Evolutionary conservation across 2,888 invertebrate genomes (phyloP), one percentile per base, ranked within the genome.

Genomic region (Pristionchus exspectatus): DNA sequence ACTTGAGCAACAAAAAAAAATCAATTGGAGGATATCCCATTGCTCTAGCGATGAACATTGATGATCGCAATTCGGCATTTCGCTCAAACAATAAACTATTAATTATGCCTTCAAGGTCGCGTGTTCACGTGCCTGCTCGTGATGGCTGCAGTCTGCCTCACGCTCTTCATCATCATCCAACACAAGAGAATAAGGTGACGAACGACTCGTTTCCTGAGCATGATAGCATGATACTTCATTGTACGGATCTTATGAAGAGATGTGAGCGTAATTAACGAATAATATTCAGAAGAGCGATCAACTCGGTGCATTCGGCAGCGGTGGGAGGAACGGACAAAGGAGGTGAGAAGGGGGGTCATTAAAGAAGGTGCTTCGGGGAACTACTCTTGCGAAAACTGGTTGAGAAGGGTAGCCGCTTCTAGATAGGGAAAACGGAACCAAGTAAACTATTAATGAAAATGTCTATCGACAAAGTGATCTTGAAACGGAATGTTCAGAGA

Each of bases 51-150:
- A n/a, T n/a, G n/a, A n/a, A n/a, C n/a, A n/a, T n/a, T n/a, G n/a
- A n/a, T n/a, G n/a, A n/a, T n/a, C n/a, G n/a, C n/a, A n/a, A n/a
- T n/a, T n/a, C n/a, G n/a, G n/a, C n/a, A n/a, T n/a, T n/a, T n/a
- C n/a, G n/a, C n/a, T n/a, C n/a, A n/a, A n/a, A n/a, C n/a, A n/a
- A n/a, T n/a, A n/a, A n/a, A n/a, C n/a, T n/a, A n/a, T n/a, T n/a
- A n/a, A n/a, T n/a, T n/a, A n/a, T n/a, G n/a, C 59, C 59, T 44
- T 12, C 33, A 50, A 88, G 87, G 87, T 16, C 87, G 74, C 14
- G 56, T 88, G 59, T 88, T 30, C 87, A 56, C 87, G 27, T 88
- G 74, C 54, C 87, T 88, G 24, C 24, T 74, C 1, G 63, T 88
- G 54, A 88, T 88, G 87, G 87, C 38, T 0, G 38, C 27, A 0